Conservation (phyloP, 1,140 invertebrate species). For the Portunus trituberculatus region DNA sequence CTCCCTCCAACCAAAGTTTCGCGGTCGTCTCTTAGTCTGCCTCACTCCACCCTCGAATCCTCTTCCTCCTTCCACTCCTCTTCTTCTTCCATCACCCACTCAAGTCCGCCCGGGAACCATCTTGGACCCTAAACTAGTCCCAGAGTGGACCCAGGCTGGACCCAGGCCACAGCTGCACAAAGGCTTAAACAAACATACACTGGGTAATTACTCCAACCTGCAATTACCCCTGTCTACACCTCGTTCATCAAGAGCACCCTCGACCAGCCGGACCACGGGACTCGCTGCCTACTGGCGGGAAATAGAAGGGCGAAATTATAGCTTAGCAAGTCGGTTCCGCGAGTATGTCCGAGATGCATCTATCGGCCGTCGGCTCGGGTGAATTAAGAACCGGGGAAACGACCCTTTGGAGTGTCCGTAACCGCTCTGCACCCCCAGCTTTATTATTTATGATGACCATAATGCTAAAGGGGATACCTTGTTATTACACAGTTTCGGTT, state of each 20-base stretch:
- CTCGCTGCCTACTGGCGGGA: neutral
- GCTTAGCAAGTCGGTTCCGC: neutral
- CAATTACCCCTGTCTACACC: constrained; percentile 75
- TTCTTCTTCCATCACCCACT: neutral
- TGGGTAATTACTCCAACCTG: constrained; percentile 76
- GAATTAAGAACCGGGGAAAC: constrained; percentile 74
- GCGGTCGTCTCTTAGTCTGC: constrained; percentile 4
- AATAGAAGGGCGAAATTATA: constrained; percentile 37
- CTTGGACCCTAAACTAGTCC: constrained; percentile 63
- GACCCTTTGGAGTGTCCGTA: constrained; percentile 68
- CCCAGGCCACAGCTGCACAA: constrained; percentile 74
- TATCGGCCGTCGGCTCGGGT: constrained; percentile 67
- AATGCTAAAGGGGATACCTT: constrained; percentile 74
- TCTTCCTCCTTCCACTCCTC: neutral
- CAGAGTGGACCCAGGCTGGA: constrained; percentile 68
- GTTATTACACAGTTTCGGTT: constrained; percentile 74
- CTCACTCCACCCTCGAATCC: neutral
- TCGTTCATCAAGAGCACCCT: constrained; percentile 69
- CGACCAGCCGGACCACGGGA: constrained; percentile 23
- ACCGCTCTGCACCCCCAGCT: constrained; percentile 53
- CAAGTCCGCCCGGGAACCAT: constrained; percentile 44
- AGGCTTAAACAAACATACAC: constrained; percentile 76
- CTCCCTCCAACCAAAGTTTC: constrained; percentile 24
- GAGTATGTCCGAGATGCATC: constrained; percentile 61
- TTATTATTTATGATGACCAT: constrained; percentile 76